Base-by-base conservation (phyloP, 1,140 invertebrate genomes). In the Caenorhabditis latens region DNA sequence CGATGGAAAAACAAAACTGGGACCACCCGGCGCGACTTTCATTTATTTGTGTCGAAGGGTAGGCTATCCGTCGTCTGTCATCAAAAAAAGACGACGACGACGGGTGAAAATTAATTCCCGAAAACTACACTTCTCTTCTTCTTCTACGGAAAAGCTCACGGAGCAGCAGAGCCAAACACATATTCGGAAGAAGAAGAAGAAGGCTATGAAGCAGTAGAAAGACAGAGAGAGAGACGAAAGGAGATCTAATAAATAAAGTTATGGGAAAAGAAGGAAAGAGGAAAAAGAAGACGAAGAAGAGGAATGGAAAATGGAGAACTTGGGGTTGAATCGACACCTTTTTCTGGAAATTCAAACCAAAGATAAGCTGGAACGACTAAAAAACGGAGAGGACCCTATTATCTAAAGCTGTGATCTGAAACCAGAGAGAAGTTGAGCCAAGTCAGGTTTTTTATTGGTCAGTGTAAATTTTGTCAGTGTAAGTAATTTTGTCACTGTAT, bases 161-260 rank as follows among this genome's bases (percentile, higher is more conserved):
- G 50, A 53, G 50, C 50, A 53, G 32, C 32, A 32, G 32, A 14
- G 46, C 21, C 83, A 84, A 57, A 61, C 58, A 84, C 58, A 63
- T 61, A 61, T 58, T 61, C 58, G 4, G 50, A 53, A 3, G 50
- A 16, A 16, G 50, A 50, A 16, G 53, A 58, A 84, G 9, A 43
- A 32, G 43, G 13, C 32, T 32, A 32, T 32, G 9, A 48, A 14
- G 16, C 58, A 63, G 19, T 48, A 3, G 58, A 32, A 16, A 32
- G 42, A 14, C 16, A 50, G 46, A 82, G 6, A 32, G 13, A 50
- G 19, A 83, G n/a, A 55, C 13, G 24, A 24, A 79, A 7, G n/a
- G 53, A 79, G 13, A 50, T 63, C 82, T 61, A 57, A 84, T 42
- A 84, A 61, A 84, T 58, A 84, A 84, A 84, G 53, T 57, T 84